Evolutionary conservation across 2,797 vertebrate species (phyloP).

Genomic region (Parauchenoglanis punctatus): DNA sequence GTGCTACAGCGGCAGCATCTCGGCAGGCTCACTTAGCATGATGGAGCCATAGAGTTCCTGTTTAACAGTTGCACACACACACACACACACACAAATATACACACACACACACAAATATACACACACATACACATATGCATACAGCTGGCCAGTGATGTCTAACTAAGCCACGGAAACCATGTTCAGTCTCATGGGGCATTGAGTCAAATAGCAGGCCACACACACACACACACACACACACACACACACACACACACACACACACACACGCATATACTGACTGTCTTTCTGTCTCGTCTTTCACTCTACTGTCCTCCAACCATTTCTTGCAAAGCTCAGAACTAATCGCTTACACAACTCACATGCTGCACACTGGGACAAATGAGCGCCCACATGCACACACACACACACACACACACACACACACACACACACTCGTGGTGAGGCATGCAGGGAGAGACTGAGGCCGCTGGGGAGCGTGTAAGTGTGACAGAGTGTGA

Average conservation of each 20-base stretch:
- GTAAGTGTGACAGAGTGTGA: slow-evolving; percentile 56
- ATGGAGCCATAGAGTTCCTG: slow-evolving; percentile 5
- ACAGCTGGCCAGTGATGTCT: slow-evolving; percentile 31
- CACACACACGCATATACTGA: neutral
- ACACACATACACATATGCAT: neutral
- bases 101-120: slow-evolving; percentile 10
- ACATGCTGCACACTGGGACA: slow-evolving; percentile 33
- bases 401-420: slow-evolving; percentile 31
- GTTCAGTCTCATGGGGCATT: slow-evolving; percentile 29
- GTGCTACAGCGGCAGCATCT: slow-evolving; percentile 20
- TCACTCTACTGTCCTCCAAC: neutral
- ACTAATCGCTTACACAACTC: slow-evolving; percentile 45
- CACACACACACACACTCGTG: slow-evolving; percentile 25
- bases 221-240: slow-evolving; percentile 21
- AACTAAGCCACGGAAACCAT: slow-evolving; percentile 26
- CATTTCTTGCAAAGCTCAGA: slow-evolving; percentile 13
- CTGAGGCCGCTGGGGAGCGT: slow-evolving; percentile 45
- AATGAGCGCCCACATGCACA: slow-evolving; percentile 20
- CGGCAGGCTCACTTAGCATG: slow-evolving; percentile 39
- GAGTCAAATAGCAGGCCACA: slow-evolving; percentile 34
- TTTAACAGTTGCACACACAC: slow-evolving; percentile 5
- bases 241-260: slow-evolving; percentile 20
- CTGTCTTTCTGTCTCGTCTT: slow-evolving; percentile 23
- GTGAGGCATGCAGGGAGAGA: slow-evolving; percentile 50
- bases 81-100: slow-evolving; percentile 24